Percentiles rank a stretch among this genome's conserved stretches.
Conservation (phyloP, 2,113 vertebrate species). For the Felis catus region DNA sequence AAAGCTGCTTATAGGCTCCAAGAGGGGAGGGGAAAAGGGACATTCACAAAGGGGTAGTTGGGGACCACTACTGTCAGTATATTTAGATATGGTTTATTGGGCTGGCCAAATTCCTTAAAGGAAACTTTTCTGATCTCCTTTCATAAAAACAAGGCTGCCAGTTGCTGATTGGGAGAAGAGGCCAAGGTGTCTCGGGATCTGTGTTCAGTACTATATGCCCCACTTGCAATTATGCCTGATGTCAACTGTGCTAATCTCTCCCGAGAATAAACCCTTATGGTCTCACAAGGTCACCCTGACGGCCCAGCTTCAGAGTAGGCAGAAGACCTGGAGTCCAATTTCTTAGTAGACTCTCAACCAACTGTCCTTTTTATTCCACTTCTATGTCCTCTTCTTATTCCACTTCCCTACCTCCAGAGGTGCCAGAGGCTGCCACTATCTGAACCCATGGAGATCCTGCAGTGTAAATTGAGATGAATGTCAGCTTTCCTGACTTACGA, state of each 20-base stretch:
- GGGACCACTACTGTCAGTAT: not conserved
- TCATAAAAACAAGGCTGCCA: not conserved
- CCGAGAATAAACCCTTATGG: not conserved
- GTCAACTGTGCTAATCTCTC: not conserved
- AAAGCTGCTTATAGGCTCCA: not conserved
- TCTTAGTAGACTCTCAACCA: not conserved
- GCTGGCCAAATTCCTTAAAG: not conserved
- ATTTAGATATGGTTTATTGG: conserved; percentile 13
- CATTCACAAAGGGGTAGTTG: not conserved
- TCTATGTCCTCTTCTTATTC: not conserved
- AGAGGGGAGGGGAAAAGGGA: not conserved
- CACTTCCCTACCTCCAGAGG: not conserved
- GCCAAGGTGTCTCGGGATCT: not conserved
- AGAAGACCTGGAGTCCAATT: not conserved
- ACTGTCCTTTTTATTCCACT: not conserved
- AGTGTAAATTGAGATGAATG: not conserved
- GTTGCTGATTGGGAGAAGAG: not conserved
- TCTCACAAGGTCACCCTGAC: not conserved
- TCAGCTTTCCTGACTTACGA: not conserved
- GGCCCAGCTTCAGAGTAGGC: not conserved
- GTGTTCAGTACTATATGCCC: not conserved
- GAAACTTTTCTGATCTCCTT: not conserved
- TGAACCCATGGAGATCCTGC: not conserved
- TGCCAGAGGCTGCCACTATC: no score
- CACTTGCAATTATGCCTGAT: not conserved